Percentiles rank a stretch among this genome's conserved stretches.
Evolutionary conservation across 2,888 invertebrate genomes (phyloP).

Genomic region (Seira sanloemensis): DNA sequence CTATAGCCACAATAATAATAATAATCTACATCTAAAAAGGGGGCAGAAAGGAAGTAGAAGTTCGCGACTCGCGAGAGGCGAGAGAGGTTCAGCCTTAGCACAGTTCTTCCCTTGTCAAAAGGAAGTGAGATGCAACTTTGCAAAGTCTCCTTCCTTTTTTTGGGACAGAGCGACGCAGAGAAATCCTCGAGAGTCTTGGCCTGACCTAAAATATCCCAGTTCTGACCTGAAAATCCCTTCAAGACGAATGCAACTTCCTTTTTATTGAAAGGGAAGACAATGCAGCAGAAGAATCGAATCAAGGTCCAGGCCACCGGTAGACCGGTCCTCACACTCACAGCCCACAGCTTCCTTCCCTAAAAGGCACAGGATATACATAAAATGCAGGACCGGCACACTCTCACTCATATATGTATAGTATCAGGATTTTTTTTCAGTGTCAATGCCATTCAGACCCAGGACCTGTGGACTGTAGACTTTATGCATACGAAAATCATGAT

Average conservation of each 20-base stretch:
- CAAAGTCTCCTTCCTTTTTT: neutral
- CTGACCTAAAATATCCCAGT: neutral
- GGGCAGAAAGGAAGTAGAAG: neutral
- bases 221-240: neutral
- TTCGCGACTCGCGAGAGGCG: neutral
- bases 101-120: conserved; percentile 2
- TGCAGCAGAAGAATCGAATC: neutral
- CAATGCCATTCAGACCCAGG: too few relatives aligned
- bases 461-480: too few relatives aligned
- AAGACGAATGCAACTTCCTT: neutral
- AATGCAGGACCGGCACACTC: too few relatives aligned
- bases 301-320: neutral
- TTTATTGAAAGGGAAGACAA: neutral
- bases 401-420: too few relatives aligned
- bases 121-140: neutral
- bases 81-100: neutral
- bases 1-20: neutral
- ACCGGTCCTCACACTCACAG: too few relatives aligned
- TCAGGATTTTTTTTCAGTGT: too few relatives aligned
- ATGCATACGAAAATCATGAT: too few relatives aligned
- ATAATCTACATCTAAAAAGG: too few relatives aligned
- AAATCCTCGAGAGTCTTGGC: neutral
- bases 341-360: too few relatives aligned
- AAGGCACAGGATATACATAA: too few relatives aligned
- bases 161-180: neutral